Percentiles rank a stretch among this genome's conserved stretches.
Evolutionary conservation across 2,797 vertebrate species (phyloP).

Genomic region (Naso thynnoides): DNA sequence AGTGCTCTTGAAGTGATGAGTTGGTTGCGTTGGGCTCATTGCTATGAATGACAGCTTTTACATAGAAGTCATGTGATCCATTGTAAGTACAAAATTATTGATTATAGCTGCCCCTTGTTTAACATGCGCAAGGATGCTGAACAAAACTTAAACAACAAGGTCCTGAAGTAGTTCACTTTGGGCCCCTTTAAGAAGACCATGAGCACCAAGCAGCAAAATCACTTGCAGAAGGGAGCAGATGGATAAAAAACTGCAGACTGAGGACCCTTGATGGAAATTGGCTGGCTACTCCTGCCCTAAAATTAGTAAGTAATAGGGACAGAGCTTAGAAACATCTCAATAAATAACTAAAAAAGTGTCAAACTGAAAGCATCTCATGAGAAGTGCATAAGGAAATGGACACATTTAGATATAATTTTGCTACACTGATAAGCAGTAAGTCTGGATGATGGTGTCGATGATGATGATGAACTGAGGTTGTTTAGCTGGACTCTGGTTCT

Average conservation of each 20-base stretch:
- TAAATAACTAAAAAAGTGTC: not conserved
- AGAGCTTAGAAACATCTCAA: not conserved
- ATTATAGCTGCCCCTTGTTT: not conserved
- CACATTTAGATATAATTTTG: not conserved
- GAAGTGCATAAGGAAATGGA: not conserved
- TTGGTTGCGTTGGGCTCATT: not conserved
- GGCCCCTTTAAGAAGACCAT: not conserved
- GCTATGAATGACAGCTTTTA: not conserved
- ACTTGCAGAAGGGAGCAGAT: not conserved
- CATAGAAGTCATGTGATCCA: not conserved
- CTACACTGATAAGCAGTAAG: not conserved
- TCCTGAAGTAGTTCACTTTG: not conserved
- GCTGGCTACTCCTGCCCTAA: not conserved
- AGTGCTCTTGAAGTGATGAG: not conserved
- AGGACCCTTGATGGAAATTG: constrained; percentile 6
- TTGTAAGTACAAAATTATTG: not conserved
- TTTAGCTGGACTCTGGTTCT: constrained; percentile 11
- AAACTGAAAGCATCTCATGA: not conserved
- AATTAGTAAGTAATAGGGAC: no score
- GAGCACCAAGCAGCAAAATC: constrained; percentile 10
- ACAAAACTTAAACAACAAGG: not conserved
- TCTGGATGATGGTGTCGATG: constrained; percentile 1
- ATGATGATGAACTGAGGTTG: not conserved
- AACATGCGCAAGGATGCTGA: not conserved
- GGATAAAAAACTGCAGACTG: constrained; percentile 21